Evolutionary conservation across 1,140 invertebrate genomes (phyloP).

Genomic region (Leptopilina clavipes): DNA sequence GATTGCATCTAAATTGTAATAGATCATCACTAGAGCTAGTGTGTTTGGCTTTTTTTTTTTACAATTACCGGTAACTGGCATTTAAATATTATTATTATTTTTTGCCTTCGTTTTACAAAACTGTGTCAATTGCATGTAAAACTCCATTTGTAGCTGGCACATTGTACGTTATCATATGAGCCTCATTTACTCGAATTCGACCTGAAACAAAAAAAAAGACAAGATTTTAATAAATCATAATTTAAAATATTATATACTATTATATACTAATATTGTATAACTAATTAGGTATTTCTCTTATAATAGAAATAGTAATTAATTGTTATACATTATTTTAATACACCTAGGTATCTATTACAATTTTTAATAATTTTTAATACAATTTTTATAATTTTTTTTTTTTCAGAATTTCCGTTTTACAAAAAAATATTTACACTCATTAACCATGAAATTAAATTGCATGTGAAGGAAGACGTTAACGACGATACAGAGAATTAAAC

Average conservation of each 20-base stretch:
- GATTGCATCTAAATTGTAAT: constrained; percentile 23
- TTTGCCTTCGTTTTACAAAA: constrained; percentile 75
- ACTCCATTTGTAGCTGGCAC: constrained; percentile 92
- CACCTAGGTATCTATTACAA: too few species aligned
- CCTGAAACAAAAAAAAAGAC: constrained; percentile 76
- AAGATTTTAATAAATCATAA: not conserved
- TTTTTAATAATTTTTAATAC: too few species aligned
- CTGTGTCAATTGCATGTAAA: constrained; percentile 87
- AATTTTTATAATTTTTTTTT: too few species aligned
- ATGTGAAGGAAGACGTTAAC: constrained; percentile 43
- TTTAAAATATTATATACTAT: not conserved
- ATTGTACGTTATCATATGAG: constrained; percentile 85
- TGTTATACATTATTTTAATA: too few species aligned
- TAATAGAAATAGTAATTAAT: too few species aligned
- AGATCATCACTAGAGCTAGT: constrained; percentile 28
- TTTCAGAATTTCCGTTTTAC: not conserved
- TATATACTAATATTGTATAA: too few species aligned
- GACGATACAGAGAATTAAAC: constrained; percentile 47
- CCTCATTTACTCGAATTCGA: constrained; percentile 87
- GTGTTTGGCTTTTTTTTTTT: constrained; percentile 37
- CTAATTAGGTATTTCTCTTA: too few species aligned
- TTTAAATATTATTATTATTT: not conserved
- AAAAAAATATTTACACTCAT: constrained; percentile 37
- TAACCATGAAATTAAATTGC: constrained; percentile 38
- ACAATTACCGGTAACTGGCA: constrained; percentile 21